Percentiles rank a stretch among this genome's conserved stretches.
phyloP scores from a whole-genome alignment of 2,888 invertebrate genomes.

The Gandaritis pyraliata region DNA sequence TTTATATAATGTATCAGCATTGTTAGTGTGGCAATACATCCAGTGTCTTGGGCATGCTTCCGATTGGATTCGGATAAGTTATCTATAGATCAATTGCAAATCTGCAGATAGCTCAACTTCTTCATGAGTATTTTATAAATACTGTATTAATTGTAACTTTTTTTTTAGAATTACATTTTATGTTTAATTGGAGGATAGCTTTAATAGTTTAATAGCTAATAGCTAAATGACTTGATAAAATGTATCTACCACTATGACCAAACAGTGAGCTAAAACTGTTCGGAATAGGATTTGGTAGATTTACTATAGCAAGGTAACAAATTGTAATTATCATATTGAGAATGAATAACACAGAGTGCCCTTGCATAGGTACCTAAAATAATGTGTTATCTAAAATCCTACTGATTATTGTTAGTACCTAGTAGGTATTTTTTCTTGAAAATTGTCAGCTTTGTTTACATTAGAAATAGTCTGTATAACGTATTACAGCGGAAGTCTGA shows the following conservation, averaged over 20 bases:
- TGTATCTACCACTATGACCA: conserved; percentile 77
- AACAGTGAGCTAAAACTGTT: conserved; percentile 54
- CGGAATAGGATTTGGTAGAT: conserved; percentile 75
- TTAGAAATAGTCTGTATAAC: too few species aligned
- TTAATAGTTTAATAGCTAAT: too few species aligned
- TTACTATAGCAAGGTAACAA: conserved; percentile 80
- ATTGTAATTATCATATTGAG: conserved; percentile 76
- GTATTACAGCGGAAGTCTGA: background rate
- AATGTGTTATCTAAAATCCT: background rate
- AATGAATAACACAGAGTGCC: conserved; percentile 81
- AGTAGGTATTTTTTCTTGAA: too few species aligned
- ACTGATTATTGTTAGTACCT: too few species aligned
- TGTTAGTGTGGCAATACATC: too few species aligned
- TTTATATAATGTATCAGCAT: background rate
- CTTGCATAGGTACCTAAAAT: conserved; percentile 67
- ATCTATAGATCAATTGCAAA: too few species aligned
- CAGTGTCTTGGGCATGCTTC: too few species aligned
- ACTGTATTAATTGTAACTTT: too few species aligned
- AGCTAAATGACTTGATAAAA: background rate
- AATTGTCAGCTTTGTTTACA: too few species aligned
- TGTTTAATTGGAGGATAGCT: background rate
- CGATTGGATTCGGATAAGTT: too few species aligned
- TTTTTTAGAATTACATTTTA: background rate
- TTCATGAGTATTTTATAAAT: too few species aligned
- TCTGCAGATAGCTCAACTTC: too few species aligned